These are phyloP conservation scores for Mesopsocus fuscifrons DNA, from an alignment of 2,888 invertebrate species.

Conservation along the genomic window DNA sequence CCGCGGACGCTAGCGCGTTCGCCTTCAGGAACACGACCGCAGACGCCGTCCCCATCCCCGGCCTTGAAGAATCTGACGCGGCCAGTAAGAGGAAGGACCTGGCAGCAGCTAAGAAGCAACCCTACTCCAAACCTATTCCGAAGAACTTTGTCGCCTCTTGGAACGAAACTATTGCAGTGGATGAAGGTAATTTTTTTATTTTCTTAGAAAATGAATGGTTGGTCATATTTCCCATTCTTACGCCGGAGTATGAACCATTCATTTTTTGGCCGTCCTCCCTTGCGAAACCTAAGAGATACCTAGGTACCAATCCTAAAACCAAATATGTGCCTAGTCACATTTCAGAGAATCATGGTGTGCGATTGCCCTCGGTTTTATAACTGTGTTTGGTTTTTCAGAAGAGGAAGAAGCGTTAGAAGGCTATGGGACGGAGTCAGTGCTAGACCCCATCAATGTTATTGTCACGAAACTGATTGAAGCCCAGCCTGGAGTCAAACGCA, in stretches of 20 bases:
- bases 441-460: constrained; percentile 38
- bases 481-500: constrained; percentile 57
- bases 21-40: constrained; percentile 30
- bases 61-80: constrained; percentile 52
- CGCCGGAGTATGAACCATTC: too few relatives aligned
- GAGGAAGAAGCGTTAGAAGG: constrained; percentile 27
- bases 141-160: constrained; percentile 94
- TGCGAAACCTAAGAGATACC: too few relatives aligned
- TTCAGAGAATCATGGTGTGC: too few relatives aligned
- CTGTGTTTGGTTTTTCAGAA: constrained; percentile 21
- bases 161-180: constrained; percentile 54
- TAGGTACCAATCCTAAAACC: too few relatives aligned
- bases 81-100: constrained; percentile 34
- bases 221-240: too few relatives aligned
- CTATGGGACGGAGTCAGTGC: constrained; percentile 23
- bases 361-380: too few relatives aligned
- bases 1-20: constrained; percentile 28
- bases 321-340: too few relatives aligned
- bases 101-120: constrained; percentile 42
- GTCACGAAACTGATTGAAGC: constrained; percentile 55
- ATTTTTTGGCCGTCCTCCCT: too few relatives aligned
- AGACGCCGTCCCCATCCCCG: constrained; percentile 47
- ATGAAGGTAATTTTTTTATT: constrained; percentile 21
- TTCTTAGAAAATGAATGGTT: background rate
- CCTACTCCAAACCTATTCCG: constrained; percentile 91